These are phyloP conservation scores for Drosophila suzukii DNA, from an alignment of 1,140 invertebrate species.

Conservation along the genomic window DNA sequence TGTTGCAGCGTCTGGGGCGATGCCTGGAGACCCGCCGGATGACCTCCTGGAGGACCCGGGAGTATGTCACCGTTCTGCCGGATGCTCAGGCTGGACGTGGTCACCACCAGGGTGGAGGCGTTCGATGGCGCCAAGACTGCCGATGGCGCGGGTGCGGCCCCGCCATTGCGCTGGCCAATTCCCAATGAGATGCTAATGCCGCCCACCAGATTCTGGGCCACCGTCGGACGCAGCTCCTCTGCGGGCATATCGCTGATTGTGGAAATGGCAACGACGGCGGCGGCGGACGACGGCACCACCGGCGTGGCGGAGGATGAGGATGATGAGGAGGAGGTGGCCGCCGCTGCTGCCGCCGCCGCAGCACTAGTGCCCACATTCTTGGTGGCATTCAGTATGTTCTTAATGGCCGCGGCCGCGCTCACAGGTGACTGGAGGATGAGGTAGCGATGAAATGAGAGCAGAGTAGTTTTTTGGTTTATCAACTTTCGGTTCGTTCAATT, in stretches of 20 bases:
- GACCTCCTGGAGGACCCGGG: conserved; percentile 1
- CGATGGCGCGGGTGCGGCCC: conserved; percentile 28
- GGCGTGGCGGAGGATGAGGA: conserved; percentile 20
- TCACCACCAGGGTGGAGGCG: conserved; percentile 21
- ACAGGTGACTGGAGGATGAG: conserved; percentile 71
- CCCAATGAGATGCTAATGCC: conserved; percentile 79
- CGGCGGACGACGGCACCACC: conserved; percentile 9
- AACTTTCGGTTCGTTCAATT: conserved; percentile 31
- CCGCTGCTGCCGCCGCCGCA: conserved; percentile 40
- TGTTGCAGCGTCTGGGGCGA: conserved; percentile 78
- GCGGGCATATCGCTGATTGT: conserved; percentile 35
- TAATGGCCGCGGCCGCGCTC: conserved; percentile 80
- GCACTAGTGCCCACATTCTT: conserved; percentile 76
- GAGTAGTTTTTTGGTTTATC: conserved; percentile 44
- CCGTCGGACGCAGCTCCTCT: conserved; percentile 58
- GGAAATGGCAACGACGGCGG: conserved; percentile 5
- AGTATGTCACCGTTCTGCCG: conserved; percentile 50
- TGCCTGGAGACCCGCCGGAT: conserved; percentile 14
- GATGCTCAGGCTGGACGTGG: conserved; percentile 37
- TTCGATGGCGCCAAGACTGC: conserved; percentile 23
- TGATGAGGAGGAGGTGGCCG: conserved; percentile 32
- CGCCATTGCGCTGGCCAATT: conserved; percentile 74
- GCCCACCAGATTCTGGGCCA: conserved; percentile 75
- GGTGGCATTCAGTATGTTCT: conserved; percentile 81
- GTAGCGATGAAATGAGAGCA: conserved; percentile 61